phyloP scores from a whole-genome alignment of 2,797 vertebrate genomes.

The Pseudochromis fuscus region DNA sequence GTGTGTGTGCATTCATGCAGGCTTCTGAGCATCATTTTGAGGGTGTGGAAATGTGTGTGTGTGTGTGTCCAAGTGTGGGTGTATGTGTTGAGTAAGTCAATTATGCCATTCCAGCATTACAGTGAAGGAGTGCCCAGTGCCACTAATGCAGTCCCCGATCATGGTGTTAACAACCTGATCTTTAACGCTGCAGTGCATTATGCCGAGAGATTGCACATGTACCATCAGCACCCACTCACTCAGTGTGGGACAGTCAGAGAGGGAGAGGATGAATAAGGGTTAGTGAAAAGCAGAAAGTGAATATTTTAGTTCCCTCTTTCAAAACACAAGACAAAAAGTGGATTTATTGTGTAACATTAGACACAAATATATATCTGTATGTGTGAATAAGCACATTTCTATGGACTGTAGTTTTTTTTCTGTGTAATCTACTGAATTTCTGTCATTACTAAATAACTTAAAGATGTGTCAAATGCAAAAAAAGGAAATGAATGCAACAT shows the following conservation, averaged over 20 bases:
- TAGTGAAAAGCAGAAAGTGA: conserved; percentile 36
- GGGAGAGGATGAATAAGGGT: conserved; percentile 49
- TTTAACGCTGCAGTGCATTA: conserved; percentile 79
- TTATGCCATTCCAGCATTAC: conserved; percentile 73
- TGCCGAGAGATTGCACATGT: conserved; percentile 66
- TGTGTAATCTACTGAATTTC: no score
- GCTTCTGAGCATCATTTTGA: conserved; percentile 15
- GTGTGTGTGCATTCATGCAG: conserved; percentile 14
- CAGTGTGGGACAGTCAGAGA: conserved; percentile 45
- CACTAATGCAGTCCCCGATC: conserved; percentile 83
- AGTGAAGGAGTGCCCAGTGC: conserved; percentile 72
- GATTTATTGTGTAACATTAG: neutral
- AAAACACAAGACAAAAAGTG: conserved; percentile 3
- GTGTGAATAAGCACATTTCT: no score
- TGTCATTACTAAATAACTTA: no score
- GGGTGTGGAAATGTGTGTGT: conserved; percentile 16
- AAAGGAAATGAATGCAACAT: no score
- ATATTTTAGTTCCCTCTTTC: conserved; percentile 32
- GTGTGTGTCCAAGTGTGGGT: conserved; percentile 55
- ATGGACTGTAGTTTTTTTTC: no score
- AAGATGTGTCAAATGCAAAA: no score
- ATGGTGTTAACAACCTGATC: conserved; percentile 79
- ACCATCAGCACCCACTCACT: conserved; percentile 75
- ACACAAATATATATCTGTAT: no score
- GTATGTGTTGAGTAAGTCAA: conserved; percentile 73